These are phyloP conservation scores for Clarias pachynema DNA, from an alignment of 2,797 vertebrate species.

Conservation along the genomic window DNA sequence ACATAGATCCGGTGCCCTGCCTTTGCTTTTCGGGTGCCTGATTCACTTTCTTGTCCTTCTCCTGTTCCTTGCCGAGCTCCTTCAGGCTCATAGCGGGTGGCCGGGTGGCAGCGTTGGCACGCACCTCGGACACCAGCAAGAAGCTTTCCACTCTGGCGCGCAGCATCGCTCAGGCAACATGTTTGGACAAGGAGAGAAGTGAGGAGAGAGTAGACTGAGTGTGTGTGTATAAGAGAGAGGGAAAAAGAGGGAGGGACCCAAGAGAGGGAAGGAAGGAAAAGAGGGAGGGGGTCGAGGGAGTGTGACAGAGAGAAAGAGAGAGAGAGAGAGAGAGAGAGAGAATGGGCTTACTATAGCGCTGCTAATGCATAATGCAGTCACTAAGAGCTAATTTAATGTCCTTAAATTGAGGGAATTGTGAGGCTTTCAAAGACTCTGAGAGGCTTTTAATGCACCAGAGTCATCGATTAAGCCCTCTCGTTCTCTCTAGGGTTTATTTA, in stretches of 20 bases:
- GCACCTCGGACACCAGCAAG: conserved; percentile 49
- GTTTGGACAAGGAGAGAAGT: conserved; percentile 47
- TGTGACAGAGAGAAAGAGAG: conserved; percentile 19
- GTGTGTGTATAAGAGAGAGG: conserved; percentile 23
- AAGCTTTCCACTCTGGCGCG: conserved; percentile 55
- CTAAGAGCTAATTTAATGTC: conserved; percentile 28
- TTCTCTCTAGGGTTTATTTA: conserved; percentile 52
- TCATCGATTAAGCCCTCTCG: conserved; percentile 49
- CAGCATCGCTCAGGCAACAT: conserved; percentile 66
- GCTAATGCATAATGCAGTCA: conserved; percentile 36
- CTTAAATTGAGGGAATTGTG: conserved; percentile 18
- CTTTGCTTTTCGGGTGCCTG: conserved; percentile 1
- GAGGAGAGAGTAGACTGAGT: conserved; percentile 39
- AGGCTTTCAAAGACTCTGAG: not conserved
- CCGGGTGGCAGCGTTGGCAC: conserved; percentile 40
- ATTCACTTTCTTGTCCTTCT: conserved; percentile 27
- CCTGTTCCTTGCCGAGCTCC: conserved; percentile 46
- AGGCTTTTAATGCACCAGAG: conserved; percentile 14
- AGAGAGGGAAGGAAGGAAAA: conserved; percentile 24
- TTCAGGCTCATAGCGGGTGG: conserved; percentile 51
- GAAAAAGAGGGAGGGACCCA: conserved; percentile 38
- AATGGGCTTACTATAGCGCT: conserved; percentile 10
- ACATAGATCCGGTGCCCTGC: conserved; percentile 62
- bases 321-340: conserved; percentile 29
- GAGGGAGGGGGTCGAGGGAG: conserved; percentile 37